Evolutionary conservation across 2,888 invertebrate species (phyloP).

Genomic region (Lithophane ornitopus): DNA sequence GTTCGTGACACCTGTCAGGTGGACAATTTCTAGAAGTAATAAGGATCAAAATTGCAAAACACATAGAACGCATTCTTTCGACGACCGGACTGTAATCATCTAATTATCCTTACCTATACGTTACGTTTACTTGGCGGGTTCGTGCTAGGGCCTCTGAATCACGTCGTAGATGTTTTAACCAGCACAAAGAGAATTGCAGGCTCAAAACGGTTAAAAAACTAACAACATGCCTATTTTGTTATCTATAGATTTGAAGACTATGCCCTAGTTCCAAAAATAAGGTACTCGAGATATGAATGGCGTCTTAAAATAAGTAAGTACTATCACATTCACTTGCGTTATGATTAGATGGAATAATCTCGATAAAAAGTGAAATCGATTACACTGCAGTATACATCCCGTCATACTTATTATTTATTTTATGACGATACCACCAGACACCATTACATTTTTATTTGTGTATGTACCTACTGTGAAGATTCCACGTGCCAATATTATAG

Average conservation of each 20-base stretch:
- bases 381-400: neutral
- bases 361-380: slow-evolving; percentile 35
- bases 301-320: neutral
- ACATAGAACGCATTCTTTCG: no score
- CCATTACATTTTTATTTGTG: neutral
- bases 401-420: neutral
- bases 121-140: neutral
- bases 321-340: neutral
- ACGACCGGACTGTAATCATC: no score
- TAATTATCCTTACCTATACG: neutral
- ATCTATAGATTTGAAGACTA: slow-evolving; percentile 9
- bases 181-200: slow-evolving; percentile 7
- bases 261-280: slow-evolving; percentile 29
- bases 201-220: neutral
- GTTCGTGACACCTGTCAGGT: no score
- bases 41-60: no score
- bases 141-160: neutral
- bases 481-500: neutral
- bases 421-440: neutral
- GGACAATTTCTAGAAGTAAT: no score
- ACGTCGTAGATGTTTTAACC: neutral
- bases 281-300: neutral
- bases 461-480: neutral
- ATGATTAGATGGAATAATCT: slow-evolving; percentile 37
- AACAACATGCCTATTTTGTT: neutral